These are phyloP conservation scores for Epinephelus cyanopodus DNA, from an alignment of 2,113 vertebrate genomes.

Conservation along the genomic window DNA sequence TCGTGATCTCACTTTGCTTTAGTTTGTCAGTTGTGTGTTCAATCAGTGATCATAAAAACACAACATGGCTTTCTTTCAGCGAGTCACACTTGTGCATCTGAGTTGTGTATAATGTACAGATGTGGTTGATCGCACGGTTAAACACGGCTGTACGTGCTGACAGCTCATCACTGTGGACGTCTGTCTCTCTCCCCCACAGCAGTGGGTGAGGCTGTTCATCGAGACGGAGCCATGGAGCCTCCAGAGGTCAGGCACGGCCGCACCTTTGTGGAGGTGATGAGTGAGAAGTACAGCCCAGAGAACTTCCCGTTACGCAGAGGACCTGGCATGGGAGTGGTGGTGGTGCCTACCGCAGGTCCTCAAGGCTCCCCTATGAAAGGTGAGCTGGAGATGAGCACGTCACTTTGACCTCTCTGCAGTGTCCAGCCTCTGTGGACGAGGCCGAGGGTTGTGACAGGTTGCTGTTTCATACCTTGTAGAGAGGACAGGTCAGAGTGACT, in stretches of 20 bases:
- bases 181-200: slow-evolving; percentile 39
- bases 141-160: background rate
- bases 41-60: too few species aligned
- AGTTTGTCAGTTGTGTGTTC: too few species aligned
- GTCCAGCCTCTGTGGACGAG: background rate
- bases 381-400: slow-evolving; percentile 62
- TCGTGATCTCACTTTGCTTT: too few species aligned
- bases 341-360: slow-evolving; percentile 84
- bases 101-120: too few species aligned
- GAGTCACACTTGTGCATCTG: too few species aligned
- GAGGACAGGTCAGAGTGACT: too few species aligned
- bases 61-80: too few species aligned
- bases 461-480: too few species aligned
- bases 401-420: background rate
- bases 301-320: slow-evolving; percentile 96
- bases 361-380: slow-evolving; percentile 98
- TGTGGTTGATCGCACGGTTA: too few species aligned
- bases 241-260: slow-evolving; percentile 84
- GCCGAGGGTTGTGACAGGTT: background rate
- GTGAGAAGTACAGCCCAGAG: slow-evolving; percentile 98
- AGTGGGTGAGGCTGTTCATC: slow-evolving; percentile 48
- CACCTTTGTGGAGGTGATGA: slow-evolving; percentile 97
- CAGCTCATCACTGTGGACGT: slow-evolving; percentile 4
- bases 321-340: slow-evolving; percentile 93
- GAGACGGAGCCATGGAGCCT: slow-evolving; percentile 88